Evolutionary conservation across 2,113 vertebrate genomes (phyloP), one percentile per base, ranked within the genome.

Genomic region (Plestiodon gilberti): DNA sequence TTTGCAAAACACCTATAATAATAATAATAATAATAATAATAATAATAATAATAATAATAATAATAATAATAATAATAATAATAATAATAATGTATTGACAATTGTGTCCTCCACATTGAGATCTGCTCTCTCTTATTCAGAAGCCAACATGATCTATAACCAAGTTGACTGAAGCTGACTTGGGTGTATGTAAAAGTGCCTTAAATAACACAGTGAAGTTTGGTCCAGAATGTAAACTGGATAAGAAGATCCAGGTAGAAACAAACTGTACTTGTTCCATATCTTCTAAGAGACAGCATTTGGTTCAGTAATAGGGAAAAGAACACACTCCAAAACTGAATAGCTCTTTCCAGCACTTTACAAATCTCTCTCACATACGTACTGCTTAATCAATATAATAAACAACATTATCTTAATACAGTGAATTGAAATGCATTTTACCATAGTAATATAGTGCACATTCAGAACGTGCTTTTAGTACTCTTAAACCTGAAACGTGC

Each of bases 1-100:
- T 74, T 73, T 74, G 73, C 40, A 88, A 76, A 78, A 79, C 78
- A 77, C 84, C 84, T 81, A 80, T 61, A n/a, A n/a, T n/a, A n/a
- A n/a, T n/a, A n/a, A n/a, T n/a, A n/a, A n/a, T n/a, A n/a, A n/a
- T n/a, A n/a, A n/a, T n/a, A n/a, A n/a, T n/a, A n/a, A n/a, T n/a
- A n/a, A n/a, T n/a, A n/a, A n/a, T n/a, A n/a, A n/a, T n/a, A n/a
- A n/a, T n/a, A n/a, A n/a, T n/a, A n/a, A n/a, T n/a, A n/a, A n/a
- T n/a, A n/a, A n/a, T n/a, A n/a, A n/a, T n/a, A n/a, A n/a, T n/a
- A n/a, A n/a, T n/a, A n/a, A n/a, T n/a, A n/a, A n/a, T n/a, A n/a
- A n/a, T n/a, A n/a, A n/a, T n/a, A n/a, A n/a, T n/a, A n/a, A n/a
- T 11, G 55, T 35, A 20, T 30, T 78, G 43, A 2, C 1, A 48